Base-by-base conservation (phyloP, 2,113 vertebrate genomes). In the Rhinogobius similis region DNA sequence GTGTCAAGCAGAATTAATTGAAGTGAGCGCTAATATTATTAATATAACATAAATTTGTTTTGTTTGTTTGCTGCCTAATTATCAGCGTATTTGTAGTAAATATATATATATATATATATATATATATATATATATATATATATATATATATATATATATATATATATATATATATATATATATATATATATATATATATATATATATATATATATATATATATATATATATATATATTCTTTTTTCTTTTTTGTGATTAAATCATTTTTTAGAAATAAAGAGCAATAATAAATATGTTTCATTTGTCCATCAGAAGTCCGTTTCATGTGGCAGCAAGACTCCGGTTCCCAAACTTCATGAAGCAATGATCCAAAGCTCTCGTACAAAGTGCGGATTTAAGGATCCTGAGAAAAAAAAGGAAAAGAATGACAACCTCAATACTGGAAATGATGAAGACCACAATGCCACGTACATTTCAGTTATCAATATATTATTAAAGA, bases 381-480 rank as follows among this genome's bases (percentile, higher is more conserved):
- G 14, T 53, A n/a, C 56, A 2, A 1, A 53, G 0, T 53, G 41
- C 46, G 80, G 65, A 2, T n/a, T 13, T 1, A 77, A 44, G 58
- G 76, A 68, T 43, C 0, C 68, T 0, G 87, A 91, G 39, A 71
- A 79, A 52, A 79, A 68, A 63, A 84, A 52, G 23, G 89, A 89
- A 44, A 87, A 68, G 38, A 53, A 75, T 12, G 84, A 83, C 16
- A 55, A 76, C 46, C 73, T 62, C 26, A 77, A 36, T 16, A 76
- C 20, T 55, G 62, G 38, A 43, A 39, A 39, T 63, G 82, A 39
- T 63, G 82, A 83, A 12, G 77, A 83, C 50, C 29, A 38, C 18
- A 61, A 36, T 36, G 65, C 13, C 85, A 79, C 81, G 88, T 90
- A 53, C 50, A 74, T 76, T 62, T n/a, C 38, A 43, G 26, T 23